Evolutionary conservation across 2,113 vertebrate species (phyloP), one percentile per base, ranked within the genome.

Genomic region (Dolichallabes microphthalmus): DNA sequence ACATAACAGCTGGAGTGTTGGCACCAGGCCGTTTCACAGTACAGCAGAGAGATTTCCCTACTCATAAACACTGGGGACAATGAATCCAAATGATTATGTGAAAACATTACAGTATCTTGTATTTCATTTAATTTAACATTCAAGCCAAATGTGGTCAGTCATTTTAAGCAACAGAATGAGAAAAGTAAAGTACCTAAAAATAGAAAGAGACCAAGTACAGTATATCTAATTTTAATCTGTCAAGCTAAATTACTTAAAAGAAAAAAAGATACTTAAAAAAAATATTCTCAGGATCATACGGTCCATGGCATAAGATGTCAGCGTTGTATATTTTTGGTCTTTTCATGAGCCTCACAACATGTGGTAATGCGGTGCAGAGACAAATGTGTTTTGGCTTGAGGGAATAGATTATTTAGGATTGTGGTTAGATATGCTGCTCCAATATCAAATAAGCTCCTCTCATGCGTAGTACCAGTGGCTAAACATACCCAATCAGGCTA

Each of bases 1-100:
- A 77, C 84, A 90, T 92, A 95, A 93, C 96, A 93, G 90, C 91
- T 93, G 92, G 86, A 55, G 73, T 7, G 45, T 80, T 87, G 78
- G 88, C 89, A 82, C 87, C 55, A 81, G 80, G 85, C 69, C 84
- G 88, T 87, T 88, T 88, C 12, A 2, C 81, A 79, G 84, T 87
- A 90, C 19, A 27, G 35, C 90, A 77, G 50, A 15, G 30, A 90
- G 79, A 57, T 85, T 86, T 82, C 78, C 82, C 60, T 87, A 87
- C 32, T 25, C 55, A 60, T 79, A 60, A 79, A 60, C 9, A 13
- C 14, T 60, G 6, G 20, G 8, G 22, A 39, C 39, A 30, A 57
- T 25, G 45, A 45, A 35, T 82, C 57, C 27, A 68, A 84, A 15
- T 76, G 58, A 63, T 84, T 63, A 77, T 64, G 75, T 75, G 53